Percentiles rank a stretch among this genome's conserved stretches.
Evolutionary conservation across 2,113 vertebrate genomes (phyloP).

Genomic region (Ia io): DNA sequence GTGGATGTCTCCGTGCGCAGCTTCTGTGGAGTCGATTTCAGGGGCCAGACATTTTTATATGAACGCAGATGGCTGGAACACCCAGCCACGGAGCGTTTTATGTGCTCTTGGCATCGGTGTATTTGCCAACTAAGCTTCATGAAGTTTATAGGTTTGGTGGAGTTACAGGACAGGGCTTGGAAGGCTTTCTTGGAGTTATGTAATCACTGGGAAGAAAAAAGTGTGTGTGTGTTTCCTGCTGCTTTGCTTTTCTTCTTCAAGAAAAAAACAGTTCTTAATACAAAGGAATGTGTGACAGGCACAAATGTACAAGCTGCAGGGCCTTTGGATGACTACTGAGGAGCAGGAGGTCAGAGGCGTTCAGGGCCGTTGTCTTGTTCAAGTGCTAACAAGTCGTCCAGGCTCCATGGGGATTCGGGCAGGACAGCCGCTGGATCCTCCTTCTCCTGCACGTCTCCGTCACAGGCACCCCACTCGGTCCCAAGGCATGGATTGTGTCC

Average conservation of each 20-base stretch:
- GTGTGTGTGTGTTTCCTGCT: neutral
- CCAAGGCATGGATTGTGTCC: neutral
- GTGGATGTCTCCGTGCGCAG: neutral
- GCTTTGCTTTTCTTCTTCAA: slow-evolving; percentile 55
- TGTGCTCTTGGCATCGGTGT: slow-evolving; percentile 13
- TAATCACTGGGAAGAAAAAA: slow-evolving; percentile 35
- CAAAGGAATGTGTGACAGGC: slow-evolving; percentile 75
- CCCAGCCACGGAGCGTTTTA: slow-evolving; percentile 14
- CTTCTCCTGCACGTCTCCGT: neutral
- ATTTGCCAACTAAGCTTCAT: slow-evolving; percentile 58
- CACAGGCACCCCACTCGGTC: neutral
- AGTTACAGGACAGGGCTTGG: slow-evolving; percentile 50
- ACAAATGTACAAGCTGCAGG: slow-evolving; percentile 44
- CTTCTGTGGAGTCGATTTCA: slow-evolving; percentile 20
- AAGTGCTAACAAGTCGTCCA: slow-evolving; percentile 28
- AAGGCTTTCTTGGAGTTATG: slow-evolving; percentile 55
- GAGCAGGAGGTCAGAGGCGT: slow-evolving; percentile 44
- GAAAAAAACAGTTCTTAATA: slow-evolving; percentile 44
- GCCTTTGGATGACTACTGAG: slow-evolving; percentile 44
- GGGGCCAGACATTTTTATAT: slow-evolving; percentile 37
- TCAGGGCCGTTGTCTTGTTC: slow-evolving; percentile 49
- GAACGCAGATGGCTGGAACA: slow-evolving; percentile 31
- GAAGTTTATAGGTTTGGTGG: slow-evolving; percentile 59
- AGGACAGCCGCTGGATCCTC: neutral
- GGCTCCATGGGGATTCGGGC: neutral